Conservation (phyloP, 2,888 invertebrate species). For the Lasioglossum figueresi region DNA sequence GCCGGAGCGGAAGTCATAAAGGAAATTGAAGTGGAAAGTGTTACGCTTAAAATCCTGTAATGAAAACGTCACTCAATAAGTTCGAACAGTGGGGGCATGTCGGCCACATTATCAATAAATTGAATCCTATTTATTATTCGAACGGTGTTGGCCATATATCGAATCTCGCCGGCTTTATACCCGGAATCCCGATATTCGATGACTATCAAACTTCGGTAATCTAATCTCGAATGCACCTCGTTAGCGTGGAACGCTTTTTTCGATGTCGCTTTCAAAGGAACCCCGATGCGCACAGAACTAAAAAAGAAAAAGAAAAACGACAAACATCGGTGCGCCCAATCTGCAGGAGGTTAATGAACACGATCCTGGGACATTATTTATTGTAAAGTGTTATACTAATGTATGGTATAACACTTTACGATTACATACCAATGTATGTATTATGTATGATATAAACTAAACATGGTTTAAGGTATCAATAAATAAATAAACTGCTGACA, state of each 20-base stretch:
- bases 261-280: not conserved
- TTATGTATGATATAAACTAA: no score
- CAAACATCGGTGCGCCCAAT: not conserved
- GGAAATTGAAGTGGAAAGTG: constrained; percentile 20
- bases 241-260: not conserved
- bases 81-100: not conserved
- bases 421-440: no score
- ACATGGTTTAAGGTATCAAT: no score
- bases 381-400: no score
- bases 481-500: not conserved
- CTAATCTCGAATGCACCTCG: constrained; percentile 15
- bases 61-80: not conserved
- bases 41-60: constrained; percentile 14
- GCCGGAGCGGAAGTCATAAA: not conserved
- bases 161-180: not conserved
- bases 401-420: no score
- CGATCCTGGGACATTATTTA: not conserved
- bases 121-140: constrained; percentile 43
- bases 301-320: not conserved
- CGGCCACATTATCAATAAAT: constrained; percentile 39
- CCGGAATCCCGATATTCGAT: constrained; percentile 33
- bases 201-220: constrained; percentile 33
- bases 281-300: not conserved
- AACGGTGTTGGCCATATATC: constrained; percentile 13
- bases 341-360: not conserved